Evolutionary conservation across 92 coral and sea anemone genomes (phyloP).

Genomic region (Porites cylindrica): DNA sequence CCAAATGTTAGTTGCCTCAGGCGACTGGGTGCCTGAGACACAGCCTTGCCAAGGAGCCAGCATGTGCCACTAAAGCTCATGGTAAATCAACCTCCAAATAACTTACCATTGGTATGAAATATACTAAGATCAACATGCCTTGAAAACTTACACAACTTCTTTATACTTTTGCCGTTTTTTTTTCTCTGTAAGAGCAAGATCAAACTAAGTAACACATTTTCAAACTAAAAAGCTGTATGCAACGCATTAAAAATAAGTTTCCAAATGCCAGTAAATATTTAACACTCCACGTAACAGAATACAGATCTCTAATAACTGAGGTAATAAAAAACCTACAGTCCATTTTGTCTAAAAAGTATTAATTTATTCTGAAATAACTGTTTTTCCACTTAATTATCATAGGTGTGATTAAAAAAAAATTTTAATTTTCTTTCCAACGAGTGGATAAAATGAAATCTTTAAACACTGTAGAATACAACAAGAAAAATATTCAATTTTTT

Average conservation of each 20-base stretch:
- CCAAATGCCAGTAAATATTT: no score
- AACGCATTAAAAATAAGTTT: background rate
- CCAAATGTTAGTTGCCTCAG: no score
- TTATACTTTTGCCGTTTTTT: no score
- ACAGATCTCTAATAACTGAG: background rate
- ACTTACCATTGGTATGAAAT: no score
- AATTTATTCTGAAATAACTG: background rate
- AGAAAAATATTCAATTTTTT: background rate
- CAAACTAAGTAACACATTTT: background rate
- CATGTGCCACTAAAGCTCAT: no score
- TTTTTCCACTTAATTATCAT: slow-evolving; percentile 12
- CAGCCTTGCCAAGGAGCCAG: no score
- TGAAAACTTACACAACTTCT: no score
- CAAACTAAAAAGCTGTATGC: background rate
- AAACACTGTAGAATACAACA: background rate
- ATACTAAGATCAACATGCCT: no score
- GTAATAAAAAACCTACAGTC: background rate
- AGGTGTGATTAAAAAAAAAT: slow-evolving; percentile 15
- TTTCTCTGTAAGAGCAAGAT: no score
- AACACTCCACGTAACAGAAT: no score
- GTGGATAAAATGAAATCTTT: background rate
- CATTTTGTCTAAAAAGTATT: background rate
- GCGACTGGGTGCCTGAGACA: no score
- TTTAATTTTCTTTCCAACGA: background rate
- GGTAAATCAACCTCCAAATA: no score